Conservation (phyloP, 2,888 invertebrate genomes). For the Abrostola triplasia region DNA sequence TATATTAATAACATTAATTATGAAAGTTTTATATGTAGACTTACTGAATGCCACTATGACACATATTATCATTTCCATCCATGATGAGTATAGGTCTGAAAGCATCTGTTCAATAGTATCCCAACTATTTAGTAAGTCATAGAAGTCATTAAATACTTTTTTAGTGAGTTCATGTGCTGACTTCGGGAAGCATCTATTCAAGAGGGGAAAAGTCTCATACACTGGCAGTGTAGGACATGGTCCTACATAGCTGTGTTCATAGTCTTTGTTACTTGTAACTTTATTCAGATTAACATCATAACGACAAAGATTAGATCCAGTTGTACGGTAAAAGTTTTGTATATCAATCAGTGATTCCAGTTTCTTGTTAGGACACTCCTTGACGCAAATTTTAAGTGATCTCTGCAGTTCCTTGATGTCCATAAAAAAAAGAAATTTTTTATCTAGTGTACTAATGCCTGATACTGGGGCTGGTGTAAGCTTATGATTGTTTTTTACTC, state of each 20-base stretch:
- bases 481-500: constrained; percentile 93
- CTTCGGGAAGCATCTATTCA: constrained; percentile 96
- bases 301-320: constrained; percentile 93
- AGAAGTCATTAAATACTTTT: constrained; percentile 91
- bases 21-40: constrained; percentile 58
- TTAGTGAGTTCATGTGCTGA: constrained; percentile 90
- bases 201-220: constrained; percentile 92
- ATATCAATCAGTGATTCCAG: constrained; percentile 91
- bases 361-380: constrained; percentile 93
- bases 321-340: constrained; percentile 91
- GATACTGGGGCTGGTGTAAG: constrained; percentile 92
- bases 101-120: constrained; percentile 96
- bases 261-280: constrained; percentile 76
- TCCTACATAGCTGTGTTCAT: constrained; percentile 87
- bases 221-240: constrained; percentile 95
- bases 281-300: constrained; percentile 90
- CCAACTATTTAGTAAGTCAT: constrained; percentile 95
- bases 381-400: constrained; percentile 96
- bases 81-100: constrained; percentile 95
- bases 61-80: constrained; percentile 95
- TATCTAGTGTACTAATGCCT: constrained; percentile 93
- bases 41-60: constrained; percentile 94
- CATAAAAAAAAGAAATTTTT: constrained; percentile 94
- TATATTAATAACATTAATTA: not conserved
- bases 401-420: constrained; percentile 92